Base-by-base conservation (phyloP, 1,140 invertebrate genomes). In the Drosophila kepulauana region DNA sequence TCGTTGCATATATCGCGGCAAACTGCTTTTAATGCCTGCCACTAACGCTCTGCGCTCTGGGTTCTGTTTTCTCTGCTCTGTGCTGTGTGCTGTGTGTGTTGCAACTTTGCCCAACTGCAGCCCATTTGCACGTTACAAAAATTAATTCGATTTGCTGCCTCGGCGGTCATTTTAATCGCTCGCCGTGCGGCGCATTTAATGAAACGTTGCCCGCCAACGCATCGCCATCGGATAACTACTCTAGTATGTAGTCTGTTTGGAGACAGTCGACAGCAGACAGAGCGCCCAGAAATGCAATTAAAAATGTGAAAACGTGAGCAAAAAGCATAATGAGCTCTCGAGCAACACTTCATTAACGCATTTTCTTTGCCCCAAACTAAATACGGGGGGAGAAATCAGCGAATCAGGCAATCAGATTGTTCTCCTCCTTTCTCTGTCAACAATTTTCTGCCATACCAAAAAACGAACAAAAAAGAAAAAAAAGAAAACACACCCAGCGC, bases 141-240 rank as follows among this genome's bases (percentile, higher is more conserved):
- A 91, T 91, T 91, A 91, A 91, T 89, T 91, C 89, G 85, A 91
- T 91, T 91, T 91, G 89, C 76, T 84, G 85, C 65, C 76, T 87
- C 84, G 80, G 89, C 80, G 89, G 89, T 91, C 78, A 81, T 82
- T 82, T 91, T 91, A 91, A 91, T 91, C 82, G 78, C 76, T 78
- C 68, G 65, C 78, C 77, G 70, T 79, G 82, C 65, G 82, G 79
- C 86, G 58, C 84, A 63, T 88, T 88, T 87, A 87, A 87, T 88
- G 84, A 88, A 88, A 88, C 77, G 77, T 70, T 70, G 51, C 35
- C 15, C 35, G 43, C 52, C 63, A 25, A 56, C 33, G 33, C 33
- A 6, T 8, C 30, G 30, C 30, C 30, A 35, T 8, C 2, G 13
- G 15, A 52, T 46, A 63, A 48, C 68, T 56, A 70, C 20, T 25